Percentiles rank a stretch among this genome's conserved stretches.
phyloP scores from a whole-genome alignment of 2,797 vertebrate genomes.

The Lithobates pipiens region DNA sequence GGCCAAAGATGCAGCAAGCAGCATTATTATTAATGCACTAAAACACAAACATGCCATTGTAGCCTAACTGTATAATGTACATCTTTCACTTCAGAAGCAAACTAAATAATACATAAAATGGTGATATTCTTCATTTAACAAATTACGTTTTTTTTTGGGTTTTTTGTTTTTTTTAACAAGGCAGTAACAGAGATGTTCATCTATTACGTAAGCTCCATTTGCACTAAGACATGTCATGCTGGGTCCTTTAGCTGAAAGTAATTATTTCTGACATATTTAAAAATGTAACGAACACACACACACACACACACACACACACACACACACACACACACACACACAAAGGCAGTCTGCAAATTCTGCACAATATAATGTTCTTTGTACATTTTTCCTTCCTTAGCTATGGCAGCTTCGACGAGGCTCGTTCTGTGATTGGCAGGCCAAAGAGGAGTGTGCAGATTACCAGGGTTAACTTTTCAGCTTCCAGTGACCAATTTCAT shows the following conservation, averaged over 20 bases:
- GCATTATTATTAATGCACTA: too few species aligned
- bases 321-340: neutral
- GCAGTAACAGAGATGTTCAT: conserved; percentile 47
- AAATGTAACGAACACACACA: conserved; percentile 6
- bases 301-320: neutral
- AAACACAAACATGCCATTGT: too few species aligned
- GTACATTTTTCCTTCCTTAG: too few species aligned
- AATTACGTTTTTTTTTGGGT: conserved; percentile 34
- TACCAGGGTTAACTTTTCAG: neutral
- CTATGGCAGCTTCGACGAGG: too few species aligned
- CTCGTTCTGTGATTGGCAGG: neutral
- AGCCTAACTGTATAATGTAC: neutral
- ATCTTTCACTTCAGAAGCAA: neutral
- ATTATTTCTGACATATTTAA: conserved; percentile 44
- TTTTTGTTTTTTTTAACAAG: conserved; percentile 7
- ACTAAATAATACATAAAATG: neutral
- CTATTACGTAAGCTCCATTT: conserved; percentile 48
- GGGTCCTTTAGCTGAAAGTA: conserved; percentile 35
- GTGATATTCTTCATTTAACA: conserved; percentile 13
- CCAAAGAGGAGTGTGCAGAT: neutral
- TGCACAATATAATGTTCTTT: conserved; percentile 2
- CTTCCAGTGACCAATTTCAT: conserved; percentile 35
- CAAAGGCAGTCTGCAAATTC: conserved; percentile 9
- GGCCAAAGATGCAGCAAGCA: too few species aligned
- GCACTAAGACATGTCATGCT: conserved; percentile 45